These are phyloP conservation scores for Caenorhabditis uteleia DNA, from an alignment of 2,888 invertebrate species.

Conservation along the genomic window DNA sequence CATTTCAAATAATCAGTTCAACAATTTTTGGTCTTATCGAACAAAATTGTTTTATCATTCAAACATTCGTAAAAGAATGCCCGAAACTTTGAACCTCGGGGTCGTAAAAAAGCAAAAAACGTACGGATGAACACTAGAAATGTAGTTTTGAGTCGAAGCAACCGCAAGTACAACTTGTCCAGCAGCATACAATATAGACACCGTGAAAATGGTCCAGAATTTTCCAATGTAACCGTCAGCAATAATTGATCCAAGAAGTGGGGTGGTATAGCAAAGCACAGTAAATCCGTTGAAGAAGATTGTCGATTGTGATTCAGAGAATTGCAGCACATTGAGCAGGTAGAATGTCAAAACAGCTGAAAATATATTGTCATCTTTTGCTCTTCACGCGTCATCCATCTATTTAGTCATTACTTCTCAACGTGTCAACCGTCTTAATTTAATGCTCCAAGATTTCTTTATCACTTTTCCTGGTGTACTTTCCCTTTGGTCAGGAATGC, in stretches of 20 bases:
- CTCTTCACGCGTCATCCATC: too few species aligned
- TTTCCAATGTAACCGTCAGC: slow-evolving; percentile 92
- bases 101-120: too few species aligned
- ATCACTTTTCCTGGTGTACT: too few species aligned
- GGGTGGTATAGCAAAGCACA: slow-evolving; percentile 88
- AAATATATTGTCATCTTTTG: slow-evolving; percentile 40
- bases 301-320: slow-evolving; percentile 80
- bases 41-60: too few species aligned
- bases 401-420: too few species aligned
- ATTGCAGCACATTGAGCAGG: slow-evolving; percentile 81
- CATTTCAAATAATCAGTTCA: too few species aligned
- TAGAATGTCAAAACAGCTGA: slow-evolving; percentile 91
- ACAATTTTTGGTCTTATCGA: too few species aligned
- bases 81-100: too few species aligned
- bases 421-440: too few species aligned
- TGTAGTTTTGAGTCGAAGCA: slow-evolving; percentile 71
- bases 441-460: too few species aligned
- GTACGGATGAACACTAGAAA: slow-evolving; percentile 60
- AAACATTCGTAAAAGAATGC: too few species aligned
- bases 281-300: slow-evolving; percentile 88
- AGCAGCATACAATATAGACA: slow-evolving; percentile 86
- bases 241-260: slow-evolving; percentile 87
- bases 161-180: slow-evolving; percentile 82
- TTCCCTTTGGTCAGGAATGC: too few species aligned
- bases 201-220: slow-evolving; percentile 87